These are phyloP conservation scores for Tragelaphus strepsiceros DNA, from an alignment of 2,113 vertebrate genomes.

Conservation along the genomic window DNA sequence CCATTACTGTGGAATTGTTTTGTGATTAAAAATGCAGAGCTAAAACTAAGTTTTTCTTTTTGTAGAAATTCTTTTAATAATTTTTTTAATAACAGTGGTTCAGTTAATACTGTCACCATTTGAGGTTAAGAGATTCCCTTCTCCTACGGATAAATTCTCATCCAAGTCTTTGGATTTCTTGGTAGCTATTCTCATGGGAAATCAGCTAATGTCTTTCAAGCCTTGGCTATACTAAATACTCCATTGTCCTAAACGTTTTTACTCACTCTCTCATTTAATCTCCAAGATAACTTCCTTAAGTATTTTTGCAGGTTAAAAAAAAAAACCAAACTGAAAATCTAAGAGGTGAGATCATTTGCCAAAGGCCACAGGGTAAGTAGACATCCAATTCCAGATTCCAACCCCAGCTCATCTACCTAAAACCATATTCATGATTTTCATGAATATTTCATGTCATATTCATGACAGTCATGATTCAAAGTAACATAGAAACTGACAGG, in stretches of 20 bases:
- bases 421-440: background rate
- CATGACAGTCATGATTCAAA: background rate
- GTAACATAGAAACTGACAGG: background rate
- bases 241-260: background rate
- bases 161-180: background rate
- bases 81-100: background rate
- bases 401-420: background rate
- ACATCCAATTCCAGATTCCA: background rate
- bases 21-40: background rate
- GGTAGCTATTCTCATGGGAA: background rate
- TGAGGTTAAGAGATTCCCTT: background rate
- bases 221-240: background rate
- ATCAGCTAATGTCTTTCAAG: background rate
- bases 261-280: background rate
- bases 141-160: background rate
- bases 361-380: background rate
- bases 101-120: background rate
- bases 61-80: background rate
- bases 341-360: background rate
- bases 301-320: background rate
- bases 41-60: background rate
- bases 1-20: background rate
- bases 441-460: background rate
- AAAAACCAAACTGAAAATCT: background rate
- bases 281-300: background rate